These are phyloP conservation scores for Heliconius nattereri DNA, from an alignment of 1,140 invertebrate genomes.

Conservation along the genomic window DNA sequence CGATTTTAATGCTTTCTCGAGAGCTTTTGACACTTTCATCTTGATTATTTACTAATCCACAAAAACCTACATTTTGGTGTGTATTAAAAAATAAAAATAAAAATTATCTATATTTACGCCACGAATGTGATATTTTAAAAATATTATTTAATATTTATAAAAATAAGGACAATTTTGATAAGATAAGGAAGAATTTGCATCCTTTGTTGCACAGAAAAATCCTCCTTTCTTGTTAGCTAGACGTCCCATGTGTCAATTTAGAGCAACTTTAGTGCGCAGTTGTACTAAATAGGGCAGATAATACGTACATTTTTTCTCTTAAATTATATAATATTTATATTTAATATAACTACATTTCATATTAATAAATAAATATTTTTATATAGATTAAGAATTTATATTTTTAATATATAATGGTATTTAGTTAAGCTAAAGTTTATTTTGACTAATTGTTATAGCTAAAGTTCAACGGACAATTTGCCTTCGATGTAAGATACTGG, in stretches of 20 bases:
- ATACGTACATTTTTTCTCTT: background rate
- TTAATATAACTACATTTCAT: background rate
- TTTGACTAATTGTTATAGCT: slow-evolving; percentile 43
- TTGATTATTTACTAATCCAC: background rate
- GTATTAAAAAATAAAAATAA: too few relatives aligned
- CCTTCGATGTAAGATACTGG: slow-evolving; percentile 66
- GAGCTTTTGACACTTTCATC: background rate
- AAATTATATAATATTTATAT: background rate
- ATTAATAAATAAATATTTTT: too few relatives aligned
- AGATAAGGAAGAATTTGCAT: slow-evolving; percentile 7
- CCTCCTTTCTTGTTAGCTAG: background rate
- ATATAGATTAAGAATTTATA: too few relatives aligned
- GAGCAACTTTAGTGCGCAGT: background rate
- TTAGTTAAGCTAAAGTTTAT: background rate
- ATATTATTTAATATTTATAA: background rate
- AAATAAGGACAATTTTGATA: background rate
- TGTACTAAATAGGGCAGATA: background rate
- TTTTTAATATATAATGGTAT: too few relatives aligned
- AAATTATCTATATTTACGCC: too few relatives aligned
- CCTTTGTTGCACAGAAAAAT: background rate
- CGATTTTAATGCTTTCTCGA: background rate
- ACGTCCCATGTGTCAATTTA: slow-evolving; percentile 12
- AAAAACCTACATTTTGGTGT: background rate
- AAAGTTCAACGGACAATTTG: slow-evolving; percentile 58
- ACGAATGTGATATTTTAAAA: background rate